Base-by-base conservation (phyloP, 2,888 invertebrate genomes). In the Orthosia incerta region DNA sequence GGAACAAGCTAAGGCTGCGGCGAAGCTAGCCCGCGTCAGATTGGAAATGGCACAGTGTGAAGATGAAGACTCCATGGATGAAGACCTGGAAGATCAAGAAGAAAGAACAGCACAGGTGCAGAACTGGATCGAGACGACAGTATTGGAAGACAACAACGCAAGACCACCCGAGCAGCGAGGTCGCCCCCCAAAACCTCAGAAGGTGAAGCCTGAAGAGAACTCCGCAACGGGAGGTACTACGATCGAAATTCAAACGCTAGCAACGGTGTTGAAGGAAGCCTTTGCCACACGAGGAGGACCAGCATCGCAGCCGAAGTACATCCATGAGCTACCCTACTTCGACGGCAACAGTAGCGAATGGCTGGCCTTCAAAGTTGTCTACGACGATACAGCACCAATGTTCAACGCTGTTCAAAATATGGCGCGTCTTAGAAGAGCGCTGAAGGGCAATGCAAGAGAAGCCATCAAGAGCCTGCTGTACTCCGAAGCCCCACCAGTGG, bases 251-350 rank as follows among this genome's bases (percentile, higher is more conserved):
- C 55, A 55, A 55, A 15, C 23, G 7, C 15, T 55, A 15, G 15
- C 55, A 4, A 23, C 1, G 1, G 55, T 7, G 15, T 55, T 55
- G 55, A 55, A 55, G 3, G 55, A 55, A 55, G 55, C 55, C 55
- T 9, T 55, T 55, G 5, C 55, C 55, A 55, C 55, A 55, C 12
- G 55, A 55, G 55, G 23, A 55, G 55, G 20, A 55, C 15, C 23
- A 55, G 15, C 15, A 20, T 13, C 20, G 15, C 23, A 55, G 23
- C 55, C 55, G 2, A 55, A 23, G 20, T 55, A 55, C 20, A 23
- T 55, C 55, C 23, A 55, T 23, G 55, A 55, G 55, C 18, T 55
- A 55, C 55, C 55, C 23, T 55, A 55, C 55, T 55, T 55, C 23
- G 55, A 55, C 20, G 20, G 53, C 53, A 53, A 53, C 53, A 53